Base-by-base conservation (phyloP, 2,113 vertebrate genomes). In the Ptilonorhynchus violaceus region DNA sequence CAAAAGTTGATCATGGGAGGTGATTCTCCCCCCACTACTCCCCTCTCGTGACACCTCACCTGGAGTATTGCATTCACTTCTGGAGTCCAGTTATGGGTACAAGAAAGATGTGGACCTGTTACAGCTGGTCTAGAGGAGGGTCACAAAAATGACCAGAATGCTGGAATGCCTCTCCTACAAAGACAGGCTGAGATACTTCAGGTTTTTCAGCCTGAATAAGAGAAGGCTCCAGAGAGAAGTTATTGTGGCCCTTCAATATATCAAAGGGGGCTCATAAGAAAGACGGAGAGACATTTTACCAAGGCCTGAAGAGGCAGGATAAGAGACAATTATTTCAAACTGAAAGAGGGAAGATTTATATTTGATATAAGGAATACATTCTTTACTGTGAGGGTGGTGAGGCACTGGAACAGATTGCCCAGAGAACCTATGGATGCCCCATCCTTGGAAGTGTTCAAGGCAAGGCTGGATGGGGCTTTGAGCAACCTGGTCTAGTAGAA, bases 221-320 rank as follows among this genome's bases (percentile, higher is more conserved):
- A 53, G 18, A 59, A 33, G 10, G 12, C 6, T 84, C 13, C 9
- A 2, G 10, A 12, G 39, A 85, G 9, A 58, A 5, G 1, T 7
- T 85, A 10, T 31, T 76, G 25, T 28, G 37, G 3, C 12, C 7
- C 11, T 56, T 15, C 7, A 16, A 4, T 46, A 14, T 11, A 17
- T 13, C 27, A 64, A 64, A 24, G 0, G 0, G 14, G 2, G 6
- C 2, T 52, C 58, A 21, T 5, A 39, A 46, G 13, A 60, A 74
- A 60, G 22, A 25, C 11, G 15, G 10, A 30, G 33, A n/a, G 28
- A 21, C 23, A n/a, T 67, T 74, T 82, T 52, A 30, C 23, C 2
- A 4, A 46, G 33, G 9, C 3, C 39, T 75, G n/a, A 46, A 60
- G 3, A 53, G 23, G 25, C 15, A 52, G 44, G 19, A 21, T 11